Conservation (phyloP, 2,888 invertebrate species). For the Rhingia campestris region DNA sequence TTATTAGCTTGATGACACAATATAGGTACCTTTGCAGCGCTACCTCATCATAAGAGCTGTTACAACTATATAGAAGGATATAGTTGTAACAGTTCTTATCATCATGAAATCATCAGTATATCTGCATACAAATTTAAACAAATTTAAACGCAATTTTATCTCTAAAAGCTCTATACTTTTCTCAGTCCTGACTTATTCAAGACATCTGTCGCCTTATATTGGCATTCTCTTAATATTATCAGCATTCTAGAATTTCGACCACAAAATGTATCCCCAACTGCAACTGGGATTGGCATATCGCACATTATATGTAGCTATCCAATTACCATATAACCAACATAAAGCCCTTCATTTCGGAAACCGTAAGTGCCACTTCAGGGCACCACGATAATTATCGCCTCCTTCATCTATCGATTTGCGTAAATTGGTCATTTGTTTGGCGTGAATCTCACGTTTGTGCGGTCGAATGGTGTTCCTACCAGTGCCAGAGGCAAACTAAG, state of each 20-base stretch:
- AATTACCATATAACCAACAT: slow-evolving; percentile 38
- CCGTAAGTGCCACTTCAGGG: slow-evolving; percentile 60
- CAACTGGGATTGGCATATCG: background rate
- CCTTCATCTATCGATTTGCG: slow-evolving; percentile 55
- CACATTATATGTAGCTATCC: slow-evolving; percentile 15
- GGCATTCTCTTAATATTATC: background rate
- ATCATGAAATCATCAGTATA: no score
- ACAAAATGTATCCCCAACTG: slow-evolving; percentile 16
- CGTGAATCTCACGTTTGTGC: slow-evolving; percentile 52
- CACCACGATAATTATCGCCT: slow-evolving; percentile 61
- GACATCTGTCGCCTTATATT: no score
- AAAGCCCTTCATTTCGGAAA: slow-evolving; percentile 19
- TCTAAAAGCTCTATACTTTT: no score
- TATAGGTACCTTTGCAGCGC: no score
- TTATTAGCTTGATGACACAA: no score
- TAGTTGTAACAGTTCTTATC: no score
- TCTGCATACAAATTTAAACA: no score
- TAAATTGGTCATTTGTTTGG: slow-evolving; percentile 61
- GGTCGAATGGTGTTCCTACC: slow-evolving; percentile 16
- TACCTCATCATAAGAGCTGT: no score
- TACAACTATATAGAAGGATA: no score
- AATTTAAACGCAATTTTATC: no score
- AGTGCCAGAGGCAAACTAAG: slow-evolving; percentile 11
- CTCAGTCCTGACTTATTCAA: background rate
- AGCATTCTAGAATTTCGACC: background rate